These are phyloP conservation scores for Heterotis niloticus DNA, from an alignment of 2,113 vertebrate genomes.

Conservation along the genomic window DNA sequence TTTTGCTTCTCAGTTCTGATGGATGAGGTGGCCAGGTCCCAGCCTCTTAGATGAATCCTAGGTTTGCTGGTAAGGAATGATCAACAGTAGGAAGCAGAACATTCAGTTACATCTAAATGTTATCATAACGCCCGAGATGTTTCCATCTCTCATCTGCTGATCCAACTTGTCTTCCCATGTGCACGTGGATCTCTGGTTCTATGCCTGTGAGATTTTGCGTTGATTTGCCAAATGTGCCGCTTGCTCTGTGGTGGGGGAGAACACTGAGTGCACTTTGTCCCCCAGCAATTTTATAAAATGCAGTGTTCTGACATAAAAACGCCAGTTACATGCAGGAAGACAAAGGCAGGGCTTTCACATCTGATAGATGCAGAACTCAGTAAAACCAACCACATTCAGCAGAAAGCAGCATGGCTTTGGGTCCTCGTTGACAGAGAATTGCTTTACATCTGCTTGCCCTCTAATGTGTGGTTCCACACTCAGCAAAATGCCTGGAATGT, in stretches of 20 bases:
- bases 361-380: conserved; percentile 36
- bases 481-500: conserved; percentile 50
- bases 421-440: conserved; percentile 39
- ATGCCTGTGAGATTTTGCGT: too few species aligned
- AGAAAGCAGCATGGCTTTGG: conserved; percentile 43
- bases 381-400: conserved; percentile 45
- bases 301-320: too few species aligned
- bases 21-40: too few species aligned
- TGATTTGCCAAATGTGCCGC: too few species aligned
- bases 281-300: neutral
- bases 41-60: too few species aligned
- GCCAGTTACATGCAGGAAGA: conserved; percentile 27
- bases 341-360: conserved; percentile 39
- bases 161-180: neutral
- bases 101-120: too few species aligned
- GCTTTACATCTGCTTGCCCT: conserved; percentile 44
- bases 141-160: too few species aligned
- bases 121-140: too few species aligned
- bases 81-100: neutral
- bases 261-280: neutral
- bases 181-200: neutral
- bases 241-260: neutral
- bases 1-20: neutral
- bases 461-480: conserved; percentile 47
- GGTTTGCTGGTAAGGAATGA: too few species aligned